Evolutionary conservation across 2,888 invertebrate species (phyloP).

Genomic region (Polyommatus iphigenia): DNA sequence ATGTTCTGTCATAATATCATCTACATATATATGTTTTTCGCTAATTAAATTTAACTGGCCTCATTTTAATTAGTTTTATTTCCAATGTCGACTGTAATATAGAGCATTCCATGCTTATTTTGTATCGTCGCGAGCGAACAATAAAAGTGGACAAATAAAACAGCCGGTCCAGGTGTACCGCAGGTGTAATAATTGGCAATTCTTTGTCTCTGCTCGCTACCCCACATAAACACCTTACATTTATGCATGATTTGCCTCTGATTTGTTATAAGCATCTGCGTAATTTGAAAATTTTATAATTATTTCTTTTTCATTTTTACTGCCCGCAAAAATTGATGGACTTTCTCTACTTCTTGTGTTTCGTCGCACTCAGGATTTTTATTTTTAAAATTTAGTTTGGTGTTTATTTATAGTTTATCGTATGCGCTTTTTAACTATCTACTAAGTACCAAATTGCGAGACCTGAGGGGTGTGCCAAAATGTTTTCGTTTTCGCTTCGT

Average conservation of each 20-base stretch:
- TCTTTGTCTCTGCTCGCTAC: constrained; percentile 73
- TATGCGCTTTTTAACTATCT: neutral
- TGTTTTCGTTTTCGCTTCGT: too few relatives aligned
- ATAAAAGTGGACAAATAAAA: constrained; percentile 80
- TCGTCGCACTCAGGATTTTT: too few relatives aligned
- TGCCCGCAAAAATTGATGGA: neutral
- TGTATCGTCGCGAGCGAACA: constrained; percentile 67
- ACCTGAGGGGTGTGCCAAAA: too few relatives aligned
- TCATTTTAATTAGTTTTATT: constrained; percentile 20
- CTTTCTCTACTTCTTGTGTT: neutral
- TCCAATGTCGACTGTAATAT: constrained; percentile 38
- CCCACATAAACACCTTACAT: constrained; percentile 60
- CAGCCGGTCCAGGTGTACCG: constrained; percentile 75
- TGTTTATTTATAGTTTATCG: neutral
- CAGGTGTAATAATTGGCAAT: constrained; percentile 80
- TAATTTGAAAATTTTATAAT: neutral
- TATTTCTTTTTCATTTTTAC: neutral
- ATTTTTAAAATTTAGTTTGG: neutral
- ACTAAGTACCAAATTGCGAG: neutral
- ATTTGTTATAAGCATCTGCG: constrained; percentile 32
- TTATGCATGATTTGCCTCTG: constrained; percentile 30
- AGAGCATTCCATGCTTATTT: constrained; percentile 50
- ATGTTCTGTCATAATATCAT: constrained; percentile 7
- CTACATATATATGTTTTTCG: neutral
- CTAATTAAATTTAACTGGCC: constrained; percentile 2